Conservation (phyloP, 1,140 invertebrate genomes). For the Pinna nobilis region DNA sequence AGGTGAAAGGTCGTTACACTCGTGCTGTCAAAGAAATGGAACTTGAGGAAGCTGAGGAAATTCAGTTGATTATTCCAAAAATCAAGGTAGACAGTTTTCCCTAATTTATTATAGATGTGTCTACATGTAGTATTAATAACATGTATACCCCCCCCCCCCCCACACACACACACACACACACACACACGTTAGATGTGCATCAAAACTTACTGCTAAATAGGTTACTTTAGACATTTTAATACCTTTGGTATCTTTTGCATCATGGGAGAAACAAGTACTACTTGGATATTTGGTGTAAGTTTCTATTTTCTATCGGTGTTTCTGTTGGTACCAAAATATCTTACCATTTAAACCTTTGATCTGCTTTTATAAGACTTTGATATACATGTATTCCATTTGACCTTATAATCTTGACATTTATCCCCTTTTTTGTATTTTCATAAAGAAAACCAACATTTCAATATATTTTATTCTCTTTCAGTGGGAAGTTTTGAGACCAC, state of each 20-base stretch:
- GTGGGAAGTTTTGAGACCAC: slow-evolving; percentile 68
- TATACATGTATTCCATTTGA: not conserved
- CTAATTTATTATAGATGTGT: too few relatives aligned
- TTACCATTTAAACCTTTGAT: not conserved
- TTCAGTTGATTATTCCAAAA: slow-evolving; percentile 65
- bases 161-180: too few relatives aligned
- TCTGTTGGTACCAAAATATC: not conserved
- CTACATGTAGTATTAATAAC: not conserved
- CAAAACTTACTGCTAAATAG: not conserved
- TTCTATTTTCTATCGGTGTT: too few relatives aligned
- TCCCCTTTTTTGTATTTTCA: not conserved
- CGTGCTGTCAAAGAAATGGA: slow-evolving; percentile 36
- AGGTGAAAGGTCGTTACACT: slow-evolving; percentile 30
- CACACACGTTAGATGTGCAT: not conserved
- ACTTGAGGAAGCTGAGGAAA: slow-evolving; percentile 53
- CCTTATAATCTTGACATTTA: not conserved
- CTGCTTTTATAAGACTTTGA: not conserved
- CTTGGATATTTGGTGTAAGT: too few relatives aligned
- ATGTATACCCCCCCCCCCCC: too few relatives aligned
- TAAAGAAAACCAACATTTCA: not conserved
- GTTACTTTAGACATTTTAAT: not conserved
- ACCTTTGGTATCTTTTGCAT: not conserved
- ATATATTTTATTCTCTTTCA: slow-evolving; percentile 51
- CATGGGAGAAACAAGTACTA: too few relatives aligned
- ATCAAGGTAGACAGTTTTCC: slow-evolving; percentile 49